Evolutionary conservation across 2,888 invertebrate genomes (phyloP), one percentile per base, ranked within the genome.

Genomic region (Mimas tiliae): DNA sequence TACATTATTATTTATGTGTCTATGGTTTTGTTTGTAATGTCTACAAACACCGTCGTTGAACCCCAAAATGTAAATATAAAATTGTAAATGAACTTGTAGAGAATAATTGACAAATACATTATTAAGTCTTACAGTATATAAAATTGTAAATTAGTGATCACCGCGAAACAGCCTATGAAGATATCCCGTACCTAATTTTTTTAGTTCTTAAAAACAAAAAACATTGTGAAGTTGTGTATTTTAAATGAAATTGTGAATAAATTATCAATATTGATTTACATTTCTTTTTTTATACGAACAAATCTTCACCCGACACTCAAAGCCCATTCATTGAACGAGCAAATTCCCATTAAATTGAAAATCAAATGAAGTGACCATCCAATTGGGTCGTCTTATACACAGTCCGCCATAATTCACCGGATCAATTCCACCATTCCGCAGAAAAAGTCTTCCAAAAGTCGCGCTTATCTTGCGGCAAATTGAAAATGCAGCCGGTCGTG

Each of bases 181-280:
- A 88, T 91, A 91, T 90, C 89, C 91, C 82, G 87, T 92, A 91
- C 89, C 90, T 91, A 91, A 91, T 87, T 81, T 90, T 92, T 91
- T 92, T 91, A 93, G 91, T 93, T 93, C 89, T 80, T 89, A 90
- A 91, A 91, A 90, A 88, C 84, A 87, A 86, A 88, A 85, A 89
- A 89, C 88, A 89, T 91, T 92, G 92, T 93, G 92, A 93, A 92
- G 86, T 93, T 93, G 93, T 93, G 93, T 93, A 93, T 93, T 93
- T 93, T 93, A 93, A 92, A 92, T 92, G 90, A 93, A 93, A 92
- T 92, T 93, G 93, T 93, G 91, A 93, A 92, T 93, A 93, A 93
- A 93, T 91, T 92, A 93, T 93, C 92, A 92, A 90, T 91, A 93
- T 91, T 93, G 93, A 93, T 93, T 93, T 91, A 90, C 87, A 79